These are phyloP conservation scores for Muscina levida DNA, from an alignment of 2,888 invertebrate species.

Conservation along the genomic window DNA sequence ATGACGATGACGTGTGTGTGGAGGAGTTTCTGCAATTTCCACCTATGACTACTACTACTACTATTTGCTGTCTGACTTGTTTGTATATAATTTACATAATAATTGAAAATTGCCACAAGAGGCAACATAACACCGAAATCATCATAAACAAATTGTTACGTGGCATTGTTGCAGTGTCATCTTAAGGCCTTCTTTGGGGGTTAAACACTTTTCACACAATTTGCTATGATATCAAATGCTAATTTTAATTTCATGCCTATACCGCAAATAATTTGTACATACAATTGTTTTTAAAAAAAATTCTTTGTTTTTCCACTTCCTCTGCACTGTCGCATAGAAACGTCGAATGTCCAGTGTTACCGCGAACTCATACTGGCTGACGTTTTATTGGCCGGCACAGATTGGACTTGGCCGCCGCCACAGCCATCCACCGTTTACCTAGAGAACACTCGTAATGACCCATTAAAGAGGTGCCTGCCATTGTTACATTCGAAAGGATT, in stretches of 20 bases:
- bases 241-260: constrained; percentile 4
- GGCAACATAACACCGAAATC: background rate
- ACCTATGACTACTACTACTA: constrained; percentile 54
- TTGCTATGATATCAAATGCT: constrained; percentile 12
- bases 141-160: constrained; percentile 13
- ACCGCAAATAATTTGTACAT: no score
- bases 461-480: constrained; percentile 33
- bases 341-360: constrained; percentile 37
- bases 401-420: background rate
- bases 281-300: no score
- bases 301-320: constrained; percentile 18
- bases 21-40: constrained; percentile 62
- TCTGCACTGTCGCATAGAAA: constrained; percentile 20
- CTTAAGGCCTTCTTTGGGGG: background rate
- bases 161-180: background rate
- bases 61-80: constrained; percentile 28
- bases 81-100: constrained; percentile 64
- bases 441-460: constrained; percentile 41
- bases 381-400: constrained; percentile 25
- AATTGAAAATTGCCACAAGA: constrained; percentile 45
- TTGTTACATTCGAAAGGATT: background rate
- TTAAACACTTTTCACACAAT: constrained; percentile 16
- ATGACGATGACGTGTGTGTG: constrained; percentile 32
- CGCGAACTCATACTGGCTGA: constrained; percentile 39
- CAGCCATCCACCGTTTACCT: constrained; percentile 31